Conservation (phyloP, 2,797 vertebrate species). For the Cephalopachus bancanus region DNA sequence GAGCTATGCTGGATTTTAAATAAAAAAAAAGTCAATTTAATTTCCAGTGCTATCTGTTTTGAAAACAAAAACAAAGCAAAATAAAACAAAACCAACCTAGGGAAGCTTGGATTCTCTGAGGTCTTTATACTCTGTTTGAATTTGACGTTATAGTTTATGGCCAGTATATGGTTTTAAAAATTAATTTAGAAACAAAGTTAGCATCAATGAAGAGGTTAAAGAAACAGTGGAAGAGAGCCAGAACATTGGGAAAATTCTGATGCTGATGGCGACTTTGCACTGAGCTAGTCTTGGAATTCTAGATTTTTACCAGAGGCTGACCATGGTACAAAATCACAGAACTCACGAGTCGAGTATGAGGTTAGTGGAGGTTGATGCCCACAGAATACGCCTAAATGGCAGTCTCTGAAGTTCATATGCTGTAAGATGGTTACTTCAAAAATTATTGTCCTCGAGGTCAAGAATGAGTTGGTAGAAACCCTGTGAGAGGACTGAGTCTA, state of each 20-base stretch:
- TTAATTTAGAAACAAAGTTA: constrained; percentile 71
- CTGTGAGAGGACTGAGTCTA: not conserved
- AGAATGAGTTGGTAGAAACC: not conserved
- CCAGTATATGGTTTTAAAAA: constrained; percentile 69
- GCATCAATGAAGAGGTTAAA: constrained; percentile 45
- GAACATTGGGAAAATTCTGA: not conserved
- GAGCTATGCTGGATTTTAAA: constrained; percentile 83
- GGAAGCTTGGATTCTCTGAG: constrained; percentile 67
- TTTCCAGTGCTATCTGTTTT: constrained; percentile 82
- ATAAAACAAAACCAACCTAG: not conserved
- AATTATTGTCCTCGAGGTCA: not conserved
- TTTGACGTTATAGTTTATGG: constrained; percentile 74
- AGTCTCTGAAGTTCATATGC: not conserved
- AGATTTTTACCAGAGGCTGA: constrained; percentile 28
- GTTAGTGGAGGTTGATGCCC: not conserved
- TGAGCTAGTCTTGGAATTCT: not conserved
- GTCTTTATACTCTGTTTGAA: constrained; percentile 71
- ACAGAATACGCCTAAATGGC: not conserved
- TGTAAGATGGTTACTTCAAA: not conserved
- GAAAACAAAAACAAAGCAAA: constrained; percentile 69
- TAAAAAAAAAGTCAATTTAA: constrained; percentile 85
- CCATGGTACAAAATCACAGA: not conserved
- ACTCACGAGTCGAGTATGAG: not conserved
- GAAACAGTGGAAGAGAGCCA: not conserved
- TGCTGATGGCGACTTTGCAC: not conserved